phyloP scores from a whole-genome alignment of 1,140 invertebrate genomes.

The Lanistes nyassanus region DNA sequence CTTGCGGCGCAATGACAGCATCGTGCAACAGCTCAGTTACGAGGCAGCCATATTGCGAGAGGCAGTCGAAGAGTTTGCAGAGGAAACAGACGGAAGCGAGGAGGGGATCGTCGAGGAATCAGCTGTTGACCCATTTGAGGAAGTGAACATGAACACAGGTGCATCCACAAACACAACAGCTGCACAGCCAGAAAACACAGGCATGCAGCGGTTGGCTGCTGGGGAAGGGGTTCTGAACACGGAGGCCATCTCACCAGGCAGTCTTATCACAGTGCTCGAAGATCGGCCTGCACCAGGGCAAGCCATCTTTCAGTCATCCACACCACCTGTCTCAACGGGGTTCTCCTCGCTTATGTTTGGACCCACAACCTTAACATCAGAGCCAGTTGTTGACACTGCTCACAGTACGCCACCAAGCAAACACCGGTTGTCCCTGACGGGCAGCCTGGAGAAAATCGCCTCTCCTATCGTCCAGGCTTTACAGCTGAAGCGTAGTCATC shows the following conservation, averaged over 20 bases:
- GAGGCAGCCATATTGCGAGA: conserved; percentile 57
- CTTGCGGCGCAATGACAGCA: conserved; percentile 53
- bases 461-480: conserved; percentile 18
- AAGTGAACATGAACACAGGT: too few relatives aligned
- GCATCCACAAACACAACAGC: too few relatives aligned
- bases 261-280: neutral
- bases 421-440: neutral
- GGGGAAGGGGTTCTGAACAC: neutral
- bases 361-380: neutral
- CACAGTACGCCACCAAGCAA: neutral
- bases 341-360: neutral
- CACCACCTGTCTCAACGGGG: neutral
- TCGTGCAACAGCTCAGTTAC: conserved; percentile 50
- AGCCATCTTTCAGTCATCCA: neutral
- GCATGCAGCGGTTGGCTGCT: too few relatives aligned
- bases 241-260: neutral
- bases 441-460: conserved; percentile 22
- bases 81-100: conserved; percentile 30
- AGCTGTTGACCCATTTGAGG: too few relatives aligned
- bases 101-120: neutral
- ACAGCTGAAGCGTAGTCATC: neutral
- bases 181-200: too few relatives aligned
- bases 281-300: neutral
- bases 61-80: conserved; percentile 53
- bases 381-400: neutral